Percentiles rank a stretch among this genome's conserved stretches.
Evolutionary conservation across 2,888 invertebrate species (phyloP).

Genomic region (Ethmia dodecea): DNA sequence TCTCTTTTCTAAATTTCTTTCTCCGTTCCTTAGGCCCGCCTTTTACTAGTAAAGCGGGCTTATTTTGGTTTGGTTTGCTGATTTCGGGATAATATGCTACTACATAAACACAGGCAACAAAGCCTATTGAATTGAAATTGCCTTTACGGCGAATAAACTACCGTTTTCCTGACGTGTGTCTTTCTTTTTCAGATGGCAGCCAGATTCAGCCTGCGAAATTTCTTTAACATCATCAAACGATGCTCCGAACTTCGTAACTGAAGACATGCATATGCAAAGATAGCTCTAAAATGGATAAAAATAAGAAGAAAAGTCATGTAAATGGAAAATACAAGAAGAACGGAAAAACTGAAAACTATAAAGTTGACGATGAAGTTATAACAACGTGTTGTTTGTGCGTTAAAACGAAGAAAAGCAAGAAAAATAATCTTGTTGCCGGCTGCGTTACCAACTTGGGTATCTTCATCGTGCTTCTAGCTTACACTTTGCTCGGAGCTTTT

Average conservation of each 20-base stretch:
- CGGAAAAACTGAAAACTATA: slow-evolving; percentile 54
- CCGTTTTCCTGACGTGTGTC: slow-evolving; percentile 10
- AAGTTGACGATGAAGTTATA: slow-evolving; percentile 52
- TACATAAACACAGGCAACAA: too few species aligned
- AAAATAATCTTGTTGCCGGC: slow-evolving; percentile 77
- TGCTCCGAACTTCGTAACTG: slow-evolving; percentile 7
- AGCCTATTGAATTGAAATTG: slow-evolving; percentile 21
- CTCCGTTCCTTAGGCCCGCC: slow-evolving; percentile 40
- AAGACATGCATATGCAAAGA: slow-evolving; percentile 24
- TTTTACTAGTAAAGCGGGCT: slow-evolving; percentile 45
- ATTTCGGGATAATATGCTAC: slow-evolving; percentile 34
- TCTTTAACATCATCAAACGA: not conserved
- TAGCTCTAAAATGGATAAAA: slow-evolving; percentile 68
- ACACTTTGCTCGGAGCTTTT: slow-evolving; percentile 85
- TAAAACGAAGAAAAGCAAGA: slow-evolving; percentile 67
- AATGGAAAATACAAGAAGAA: slow-evolving; percentile 70
- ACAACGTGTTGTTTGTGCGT: slow-evolving; percentile 70
- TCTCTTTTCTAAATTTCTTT: slow-evolving; percentile 32
- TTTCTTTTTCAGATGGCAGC: slow-evolving; percentile 38
- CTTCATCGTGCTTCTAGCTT: slow-evolving; percentile 87
- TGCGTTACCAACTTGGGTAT: slow-evolving; percentile 89
- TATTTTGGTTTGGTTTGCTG: slow-evolving; percentile 35
- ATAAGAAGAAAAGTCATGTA: slow-evolving; percentile 62
- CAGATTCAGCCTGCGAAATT: too few species aligned
- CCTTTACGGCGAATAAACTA: slow-evolving; percentile 18